Evolutionary conservation across 1,140 invertebrate species (phyloP).

Genomic region (Calliphora vicina): DNA sequence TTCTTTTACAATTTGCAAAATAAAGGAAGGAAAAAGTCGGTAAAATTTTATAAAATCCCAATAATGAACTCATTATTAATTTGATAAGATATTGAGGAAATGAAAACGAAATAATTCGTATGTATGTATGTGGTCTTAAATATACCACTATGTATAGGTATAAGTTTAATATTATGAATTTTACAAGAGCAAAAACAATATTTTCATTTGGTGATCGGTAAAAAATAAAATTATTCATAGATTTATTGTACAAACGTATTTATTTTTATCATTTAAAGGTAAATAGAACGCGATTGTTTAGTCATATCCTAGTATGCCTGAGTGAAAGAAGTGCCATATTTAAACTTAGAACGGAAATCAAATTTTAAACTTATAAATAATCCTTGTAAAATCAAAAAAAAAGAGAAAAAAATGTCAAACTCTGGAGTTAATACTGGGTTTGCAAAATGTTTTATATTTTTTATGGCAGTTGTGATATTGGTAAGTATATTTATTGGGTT

Average conservation of each 20-base stretch:
- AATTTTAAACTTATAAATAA: not conserved
- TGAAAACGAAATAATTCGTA: not conserved
- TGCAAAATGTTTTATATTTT: conserved; percentile 58
- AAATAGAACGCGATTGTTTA: not conserved
- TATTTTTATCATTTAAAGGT: not conserved
- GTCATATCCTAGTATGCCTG: not conserved
- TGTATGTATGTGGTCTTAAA: not conserved
- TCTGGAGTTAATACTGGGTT: conserved; percentile 52
- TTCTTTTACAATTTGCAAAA: not conserved
- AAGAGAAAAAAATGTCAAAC: conserved; percentile 28
- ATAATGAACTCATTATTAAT: conserved; percentile 1
- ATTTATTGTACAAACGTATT: too few relatives aligned
- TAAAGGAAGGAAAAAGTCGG: not conserved
- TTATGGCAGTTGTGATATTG: conserved; percentile 58
- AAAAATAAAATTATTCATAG: not conserved
- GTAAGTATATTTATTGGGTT: conserved; percentile 45
- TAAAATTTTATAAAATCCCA: conserved; percentile 2
- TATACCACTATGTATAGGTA: not conserved
- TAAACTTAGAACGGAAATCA: not conserved
- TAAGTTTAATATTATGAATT: not conserved
- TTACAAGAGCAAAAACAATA: not conserved
- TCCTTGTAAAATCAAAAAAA: not conserved
- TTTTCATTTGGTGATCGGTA: not conserved
- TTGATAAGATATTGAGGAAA: conserved; percentile 17
- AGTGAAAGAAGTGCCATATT: not conserved